Percentiles rank a stretch among this genome's conserved stretches.
Evolutionary conservation across 92 coral and sea anemone genomes (phyloP).

Genomic region (Desmophyllum pertusum): DNA sequence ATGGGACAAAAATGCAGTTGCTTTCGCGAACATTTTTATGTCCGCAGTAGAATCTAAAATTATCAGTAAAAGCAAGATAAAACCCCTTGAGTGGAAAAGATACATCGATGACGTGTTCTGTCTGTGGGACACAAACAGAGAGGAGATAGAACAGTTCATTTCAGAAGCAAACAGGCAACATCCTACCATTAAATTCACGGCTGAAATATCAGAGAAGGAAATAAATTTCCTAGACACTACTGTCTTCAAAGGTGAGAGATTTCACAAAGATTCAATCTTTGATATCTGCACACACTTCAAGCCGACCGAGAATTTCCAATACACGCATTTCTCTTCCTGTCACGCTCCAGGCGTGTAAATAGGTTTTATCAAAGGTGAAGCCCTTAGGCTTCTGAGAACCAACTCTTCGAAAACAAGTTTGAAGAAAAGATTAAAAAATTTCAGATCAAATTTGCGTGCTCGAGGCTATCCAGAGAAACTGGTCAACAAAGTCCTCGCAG

Average conservation of each 20-base stretch:
- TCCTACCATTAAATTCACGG: no score
- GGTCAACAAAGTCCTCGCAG: no score
- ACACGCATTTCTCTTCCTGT: slow-evolving; percentile 9
- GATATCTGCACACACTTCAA: slow-evolving; percentile 29
- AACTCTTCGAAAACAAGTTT: no score
- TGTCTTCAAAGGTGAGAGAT: slow-evolving; percentile 13
- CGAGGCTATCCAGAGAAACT: slow-evolving; percentile 28
- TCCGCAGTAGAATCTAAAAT: slow-evolving; percentile 27
- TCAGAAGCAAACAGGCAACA: slow-evolving; percentile 15
- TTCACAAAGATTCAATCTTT: slow-evolving; percentile 19
- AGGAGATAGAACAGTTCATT: slow-evolving; percentile 18
- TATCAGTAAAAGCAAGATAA: slow-evolving; percentile 25
- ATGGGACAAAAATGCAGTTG: slow-evolving; percentile 28
- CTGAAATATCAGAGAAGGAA: no score
- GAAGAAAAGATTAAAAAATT: slow-evolving; percentile 15
- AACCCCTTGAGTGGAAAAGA: slow-evolving; percentile 32
- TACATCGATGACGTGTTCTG: neutral
- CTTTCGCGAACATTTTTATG: slow-evolving; percentile 29
- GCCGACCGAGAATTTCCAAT: no score
- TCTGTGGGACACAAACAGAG: slow-evolving; percentile 23
- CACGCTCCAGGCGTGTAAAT: slow-evolving; percentile 19
- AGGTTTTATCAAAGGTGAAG: slow-evolving; percentile 1
- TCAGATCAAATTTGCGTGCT: slow-evolving; percentile 18
- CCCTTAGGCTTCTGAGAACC: no score
- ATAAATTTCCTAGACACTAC: no score